phyloP scores from a whole-genome alignment of 2,113 vertebrate genomes.

The Mustelus asterias region DNA sequence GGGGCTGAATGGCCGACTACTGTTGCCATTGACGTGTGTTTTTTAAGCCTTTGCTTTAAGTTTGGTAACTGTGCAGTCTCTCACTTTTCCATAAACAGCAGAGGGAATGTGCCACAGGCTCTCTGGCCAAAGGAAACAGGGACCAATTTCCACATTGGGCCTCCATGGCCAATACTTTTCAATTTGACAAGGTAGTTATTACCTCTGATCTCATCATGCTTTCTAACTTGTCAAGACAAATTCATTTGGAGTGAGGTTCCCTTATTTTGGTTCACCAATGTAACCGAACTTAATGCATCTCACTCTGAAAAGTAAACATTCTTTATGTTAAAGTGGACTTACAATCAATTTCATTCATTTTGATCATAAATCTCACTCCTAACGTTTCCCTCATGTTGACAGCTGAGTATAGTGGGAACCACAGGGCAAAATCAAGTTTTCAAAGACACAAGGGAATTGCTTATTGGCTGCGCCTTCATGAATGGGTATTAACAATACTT shows the following conservation, averaged over 20 bases:
- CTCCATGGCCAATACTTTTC: neutral
- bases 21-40: neutral
- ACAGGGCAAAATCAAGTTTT: neutral
- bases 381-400: neutral
- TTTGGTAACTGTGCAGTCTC: no score
- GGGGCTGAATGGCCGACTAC: neutral
- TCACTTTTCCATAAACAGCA: neutral
- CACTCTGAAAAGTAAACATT: neutral
- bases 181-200: neutral
- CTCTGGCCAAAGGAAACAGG: neutral
- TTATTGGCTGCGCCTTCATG: neutral
- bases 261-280: neutral
- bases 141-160: neutral
- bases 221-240: neutral
- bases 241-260: neutral
- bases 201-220: neutral
- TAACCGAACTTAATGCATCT: neutral
- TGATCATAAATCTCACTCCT: slow-evolving; percentile 21
- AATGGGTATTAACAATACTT: neutral
- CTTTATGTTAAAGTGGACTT: neutral
- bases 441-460: neutral
- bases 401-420: neutral
- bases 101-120: neutral
- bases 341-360: neutral
- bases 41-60: neutral